Percentiles rank a stretch among this genome's conserved stretches.
Evolutionary conservation across 2,888 invertebrate species (phyloP).

Genomic region (Ectemnius continuus): DNA sequence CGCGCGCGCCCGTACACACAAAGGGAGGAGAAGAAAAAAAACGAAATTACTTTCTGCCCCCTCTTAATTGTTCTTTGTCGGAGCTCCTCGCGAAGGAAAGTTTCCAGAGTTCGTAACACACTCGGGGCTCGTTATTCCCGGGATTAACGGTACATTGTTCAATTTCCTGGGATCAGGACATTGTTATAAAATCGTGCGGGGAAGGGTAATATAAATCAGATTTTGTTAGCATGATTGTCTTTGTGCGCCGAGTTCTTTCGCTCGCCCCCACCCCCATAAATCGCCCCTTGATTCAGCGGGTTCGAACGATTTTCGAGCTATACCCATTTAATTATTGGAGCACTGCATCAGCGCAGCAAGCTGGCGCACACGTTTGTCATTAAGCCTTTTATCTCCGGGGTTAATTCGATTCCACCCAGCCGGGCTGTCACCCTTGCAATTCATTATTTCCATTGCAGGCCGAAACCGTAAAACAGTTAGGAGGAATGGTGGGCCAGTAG

Average conservation of each 20-base stretch:
- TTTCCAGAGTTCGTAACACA: no score
- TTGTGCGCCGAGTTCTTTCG: neutral
- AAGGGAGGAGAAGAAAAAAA: neutral
- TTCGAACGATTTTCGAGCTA: neutral
- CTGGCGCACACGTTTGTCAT: no score
- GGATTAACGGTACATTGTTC: neutral
- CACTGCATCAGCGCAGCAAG: no score
- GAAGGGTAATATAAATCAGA: neutral
- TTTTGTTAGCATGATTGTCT: neutral
- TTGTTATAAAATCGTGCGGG: neutral
- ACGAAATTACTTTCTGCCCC: conserved; percentile 11
- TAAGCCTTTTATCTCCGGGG: no score
- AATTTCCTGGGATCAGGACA: neutral
- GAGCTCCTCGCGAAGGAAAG: neutral
- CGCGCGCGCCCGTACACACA: neutral
- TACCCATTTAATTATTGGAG: no score
- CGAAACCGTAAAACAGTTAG: no score
- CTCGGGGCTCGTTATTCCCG: neutral
- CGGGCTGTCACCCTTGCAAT: no score
- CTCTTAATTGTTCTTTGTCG: neutral
- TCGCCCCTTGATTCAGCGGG: neutral
- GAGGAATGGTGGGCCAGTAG: no score
- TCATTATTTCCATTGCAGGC: no score
- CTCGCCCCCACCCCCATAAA: neutral
- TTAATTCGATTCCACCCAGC: no score